Evolutionary conservation across 37 sponge, comb jelly and placozoan genomes (phyloP).

Genomic region (Beroe forskalii): DNA sequence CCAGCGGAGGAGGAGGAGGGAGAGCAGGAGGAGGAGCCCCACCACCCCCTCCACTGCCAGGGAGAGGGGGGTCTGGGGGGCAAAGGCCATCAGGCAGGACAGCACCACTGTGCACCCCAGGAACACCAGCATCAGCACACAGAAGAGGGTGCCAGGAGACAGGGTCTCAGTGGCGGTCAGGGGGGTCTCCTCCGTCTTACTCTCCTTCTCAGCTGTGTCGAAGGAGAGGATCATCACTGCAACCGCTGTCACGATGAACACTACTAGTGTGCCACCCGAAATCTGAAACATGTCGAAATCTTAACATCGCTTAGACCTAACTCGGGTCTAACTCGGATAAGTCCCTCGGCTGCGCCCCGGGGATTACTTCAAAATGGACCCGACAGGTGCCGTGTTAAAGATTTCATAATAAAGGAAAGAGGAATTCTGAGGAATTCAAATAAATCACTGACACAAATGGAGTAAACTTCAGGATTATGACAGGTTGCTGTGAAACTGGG

Average conservation of each 20-base stretch:
- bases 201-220: neutral
- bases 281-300: constrained; percentile 14
- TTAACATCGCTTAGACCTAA: neutral
- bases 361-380: neutral
- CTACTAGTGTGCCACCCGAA: neutral
- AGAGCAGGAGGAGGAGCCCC: neutral
- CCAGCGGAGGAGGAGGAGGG: neutral
- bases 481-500: too few species aligned
- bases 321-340: neutral
- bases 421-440: too few species aligned
- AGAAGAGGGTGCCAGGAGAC: neutral
- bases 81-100: neutral
- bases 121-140: neutral
- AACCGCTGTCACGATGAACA: constrained; percentile 2
- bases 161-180: neutral
- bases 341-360: neutral
- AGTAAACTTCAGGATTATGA: too few species aligned
- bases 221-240: constrained; percentile 14
- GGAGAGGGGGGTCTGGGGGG: neutral
- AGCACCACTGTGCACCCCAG: neutral
- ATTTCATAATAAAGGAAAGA: too few species aligned
- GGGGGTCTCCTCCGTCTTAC: neutral
- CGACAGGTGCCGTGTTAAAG: too few species aligned
- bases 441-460: too few species aligned
- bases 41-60: neutral